Base-by-base conservation (phyloP, 2,113 vertebrate genomes). In the Lophotis ruficrista region DNA sequence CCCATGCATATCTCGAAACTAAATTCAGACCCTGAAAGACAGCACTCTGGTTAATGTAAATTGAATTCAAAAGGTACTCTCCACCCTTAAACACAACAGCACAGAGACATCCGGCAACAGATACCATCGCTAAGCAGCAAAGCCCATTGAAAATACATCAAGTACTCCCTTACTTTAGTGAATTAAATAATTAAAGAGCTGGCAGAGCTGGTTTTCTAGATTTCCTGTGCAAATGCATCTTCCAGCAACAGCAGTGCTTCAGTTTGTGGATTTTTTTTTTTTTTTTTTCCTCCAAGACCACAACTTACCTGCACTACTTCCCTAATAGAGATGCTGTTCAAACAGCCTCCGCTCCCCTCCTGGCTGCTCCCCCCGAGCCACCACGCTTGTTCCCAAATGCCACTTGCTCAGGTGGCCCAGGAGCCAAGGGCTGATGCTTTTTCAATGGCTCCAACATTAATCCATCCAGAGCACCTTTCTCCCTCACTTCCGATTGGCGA, bases 401-500 rank as follows among this genome's bases (percentile, higher is more conserved):
- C 93, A 68, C 93, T 93, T 31, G 71, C 86, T 94, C 96, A 97
- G 96, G 97, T 96, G 94, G 96, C 93, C 4, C 51, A 75, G 61
- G 69, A n/a, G 3, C 89, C 69, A 15, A 30, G 7, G 3, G 81
- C 93, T 96, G 5, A 38, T 60, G 95, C 78, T 86, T 91, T 94
- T 62, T 60, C 88, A 41, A 35, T 37, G 79, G 93, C 96, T 96
- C 93, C 96, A 66, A 35, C 6, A n/a, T 96, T 28, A 94, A 95
- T 96, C 93, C 83, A 93, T 87, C 93, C 92, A 79, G 62, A 80
- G 96, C 96, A 97, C 94, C 96, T 92, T 76, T 96, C 78, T 92
- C 84, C 83, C 94, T 95, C 91, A 94, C 96, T 97, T 97, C 96
- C 97, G 93, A 97, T 97, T 97, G 97, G 97, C 24, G 66, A 95